phyloP scores from a whole-genome alignment of 2,888 invertebrate genomes.

The Drosophila algonquin region DNA sequence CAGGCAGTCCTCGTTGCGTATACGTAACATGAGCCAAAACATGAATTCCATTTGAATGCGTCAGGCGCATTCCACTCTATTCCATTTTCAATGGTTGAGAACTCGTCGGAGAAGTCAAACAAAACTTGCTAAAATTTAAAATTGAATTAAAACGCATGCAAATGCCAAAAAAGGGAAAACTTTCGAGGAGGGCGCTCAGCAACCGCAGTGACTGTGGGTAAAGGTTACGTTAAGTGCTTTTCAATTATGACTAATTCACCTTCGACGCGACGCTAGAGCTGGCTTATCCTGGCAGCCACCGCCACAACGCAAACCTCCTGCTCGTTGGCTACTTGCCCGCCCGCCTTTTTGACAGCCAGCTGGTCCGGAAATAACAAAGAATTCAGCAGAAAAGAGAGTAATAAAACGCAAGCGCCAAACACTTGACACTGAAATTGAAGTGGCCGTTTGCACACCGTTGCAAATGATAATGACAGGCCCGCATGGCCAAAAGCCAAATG shows the following conservation, averaged over 20 bases:
- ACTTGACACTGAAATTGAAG: constrained; percentile 72
- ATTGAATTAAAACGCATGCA: constrained; percentile 22
- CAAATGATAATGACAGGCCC: constrained; percentile 53
- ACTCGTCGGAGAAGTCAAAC: constrained; percentile 30
- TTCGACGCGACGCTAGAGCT: constrained; percentile 15
- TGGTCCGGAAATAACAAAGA: constrained; percentile 33
- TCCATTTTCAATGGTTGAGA: constrained; percentile 27
- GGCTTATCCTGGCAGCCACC: constrained; percentile 14
- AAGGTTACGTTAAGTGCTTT: constrained; percentile 57
- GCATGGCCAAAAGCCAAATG: constrained; percentile 56
- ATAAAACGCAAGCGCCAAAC: constrained; percentile 63
- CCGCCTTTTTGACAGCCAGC: constrained; percentile 43
- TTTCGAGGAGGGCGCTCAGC: constrained; percentile 36
- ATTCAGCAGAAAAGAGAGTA: constrained; percentile 22
- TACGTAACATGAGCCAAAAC: constrained; percentile 32
- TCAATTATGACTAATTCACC: constrained; percentile 70
- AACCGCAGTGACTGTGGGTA: constrained; percentile 8
- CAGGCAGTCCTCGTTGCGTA: constrained; percentile 32
- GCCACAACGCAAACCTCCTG: not conserved
- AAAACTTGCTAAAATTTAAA: constrained; percentile 42
- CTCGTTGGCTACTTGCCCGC: constrained; percentile 41
- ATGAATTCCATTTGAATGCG: constrained; percentile 13
- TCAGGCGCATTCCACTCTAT: constrained; percentile 9
- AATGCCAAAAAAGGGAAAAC: constrained; percentile 11
- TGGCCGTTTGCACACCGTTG: constrained; percentile 67